These are phyloP conservation scores for Watsonalla cultraria DNA, from an alignment of 2,888 invertebrate genomes.

Conservation along the genomic window DNA sequence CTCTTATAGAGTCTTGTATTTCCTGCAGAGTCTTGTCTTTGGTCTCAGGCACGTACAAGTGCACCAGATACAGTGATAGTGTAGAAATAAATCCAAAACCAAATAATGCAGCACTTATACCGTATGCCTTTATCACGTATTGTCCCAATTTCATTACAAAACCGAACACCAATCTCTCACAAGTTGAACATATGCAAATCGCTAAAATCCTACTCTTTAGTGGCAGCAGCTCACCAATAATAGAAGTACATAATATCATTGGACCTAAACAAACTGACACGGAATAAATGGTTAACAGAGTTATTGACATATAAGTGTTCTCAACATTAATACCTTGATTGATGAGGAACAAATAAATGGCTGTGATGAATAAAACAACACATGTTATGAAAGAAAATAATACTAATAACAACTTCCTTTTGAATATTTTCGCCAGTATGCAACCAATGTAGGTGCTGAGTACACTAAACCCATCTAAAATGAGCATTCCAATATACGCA, in stretches of 20 bases:
- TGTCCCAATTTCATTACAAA: constrained; percentile 28
- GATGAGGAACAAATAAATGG: background rate
- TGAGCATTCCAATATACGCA: background rate
- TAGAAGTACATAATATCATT: background rate
- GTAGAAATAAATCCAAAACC: constrained; percentile 15
- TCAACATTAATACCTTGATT: background rate
- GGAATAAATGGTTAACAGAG: background rate
- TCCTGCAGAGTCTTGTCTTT: constrained; percentile 27
- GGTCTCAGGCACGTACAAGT: constrained; percentile 31
- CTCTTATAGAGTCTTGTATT: constrained; percentile 18
- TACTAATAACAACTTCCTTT: background rate
- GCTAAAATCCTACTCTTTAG: constrained; percentile 14
- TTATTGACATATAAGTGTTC: background rate
- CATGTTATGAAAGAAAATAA: background rate
- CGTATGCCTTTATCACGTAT: constrained; percentile 16
- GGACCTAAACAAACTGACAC: background rate
- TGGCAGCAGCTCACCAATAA: background rate
- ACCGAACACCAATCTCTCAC: constrained; percentile 13
- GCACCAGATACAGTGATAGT: constrained; percentile 16
- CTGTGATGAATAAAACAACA: background rate
- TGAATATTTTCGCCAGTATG: background rate
- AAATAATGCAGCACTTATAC: constrained; percentile 29
- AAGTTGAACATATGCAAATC: constrained; percentile 14
- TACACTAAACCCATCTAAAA: background rate
- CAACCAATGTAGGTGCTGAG: background rate